Evolutionary conservation across 2,888 invertebrate species (phyloP).

Genomic region (Alsophila aescularia): DNA sequence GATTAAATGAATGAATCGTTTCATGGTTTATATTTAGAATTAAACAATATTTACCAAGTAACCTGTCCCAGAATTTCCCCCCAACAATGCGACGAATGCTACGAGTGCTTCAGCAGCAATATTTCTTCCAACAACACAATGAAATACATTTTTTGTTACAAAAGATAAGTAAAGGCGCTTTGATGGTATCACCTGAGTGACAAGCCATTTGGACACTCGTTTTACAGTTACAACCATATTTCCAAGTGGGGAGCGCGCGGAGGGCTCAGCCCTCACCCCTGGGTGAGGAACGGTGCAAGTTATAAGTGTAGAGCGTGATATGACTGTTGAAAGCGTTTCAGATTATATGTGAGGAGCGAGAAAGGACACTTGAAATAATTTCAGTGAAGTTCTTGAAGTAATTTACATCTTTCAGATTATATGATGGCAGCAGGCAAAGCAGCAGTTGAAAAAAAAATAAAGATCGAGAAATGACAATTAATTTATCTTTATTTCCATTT

Average conservation of each 20-base stretch:
- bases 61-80: neutral
- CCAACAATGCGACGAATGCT: neutral
- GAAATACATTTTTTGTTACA: constrained; percentile 13
- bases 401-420: no score
- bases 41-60: neutral
- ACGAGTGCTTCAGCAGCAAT: neutral
- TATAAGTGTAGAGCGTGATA: neutral
- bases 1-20: no score
- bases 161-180: constrained; percentile 23
- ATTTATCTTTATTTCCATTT: no score
- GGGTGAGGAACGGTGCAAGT: neutral
- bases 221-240: constrained; percentile 43
- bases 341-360: neutral
- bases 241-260: constrained; percentile 37
- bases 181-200: constrained; percentile 35
- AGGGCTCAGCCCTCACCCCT: constrained; percentile 47
- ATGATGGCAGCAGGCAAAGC: no score
- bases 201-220: constrained; percentile 41
- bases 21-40: no score
- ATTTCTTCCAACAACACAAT: constrained; percentile 7
- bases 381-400: no score
- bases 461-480: no score
- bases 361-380: no score
- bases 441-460: no score
- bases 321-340: neutral